Evolutionary conservation across 2,888 invertebrate genomes (phyloP), one percentile per base, ranked within the genome.

Genomic region (Mactromeris polynyma): DNA sequence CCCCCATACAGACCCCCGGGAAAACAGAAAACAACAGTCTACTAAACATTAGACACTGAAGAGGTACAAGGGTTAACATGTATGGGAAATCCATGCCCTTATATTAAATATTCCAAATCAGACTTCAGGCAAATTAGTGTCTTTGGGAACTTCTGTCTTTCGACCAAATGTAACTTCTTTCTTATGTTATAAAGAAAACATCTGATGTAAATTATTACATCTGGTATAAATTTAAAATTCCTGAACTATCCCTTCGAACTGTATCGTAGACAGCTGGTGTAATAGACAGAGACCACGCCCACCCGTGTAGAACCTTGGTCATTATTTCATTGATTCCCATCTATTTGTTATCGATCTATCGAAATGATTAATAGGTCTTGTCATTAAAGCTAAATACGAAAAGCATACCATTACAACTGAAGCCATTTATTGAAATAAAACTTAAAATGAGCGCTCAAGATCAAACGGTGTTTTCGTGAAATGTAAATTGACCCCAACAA

Each of bases 361-460:
- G 19, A 17, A 40, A 31, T 69, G 82, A 82, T 82, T 82, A 73
- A 73, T 73, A 19, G 17, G 2, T n/a, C 0, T 9, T 64, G 58
- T 26, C 58, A 64, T 64, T 64, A 64, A 64, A 64, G 58, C 11
- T 64, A 64, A 9, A 64, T 17, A 19, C 73, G 3, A 36, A 33
- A 14, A 73, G 73, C 73, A 73, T 73, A 73, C 73, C 73, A 73
- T 73, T 73, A 73, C 73, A 73, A 73, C 26, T 26, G 58, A n/a
- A 64, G 58, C n/a, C 26, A 4, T 64, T 64, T 64, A 73, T 36
- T 73, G 73, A 36, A 73, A 73, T 33, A 73, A 73, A 80, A 58
- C n/a, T 58, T 58, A 58, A n/a, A 64, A 64, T 64, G 7, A 64
- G 1, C 58, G 58, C 58, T 26, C 26, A 11, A 64, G 58, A 64